These are phyloP conservation scores for Corythaixoides concolor DNA, from an alignment of 2,113 vertebrate genomes.

Conservation along the genomic window DNA sequence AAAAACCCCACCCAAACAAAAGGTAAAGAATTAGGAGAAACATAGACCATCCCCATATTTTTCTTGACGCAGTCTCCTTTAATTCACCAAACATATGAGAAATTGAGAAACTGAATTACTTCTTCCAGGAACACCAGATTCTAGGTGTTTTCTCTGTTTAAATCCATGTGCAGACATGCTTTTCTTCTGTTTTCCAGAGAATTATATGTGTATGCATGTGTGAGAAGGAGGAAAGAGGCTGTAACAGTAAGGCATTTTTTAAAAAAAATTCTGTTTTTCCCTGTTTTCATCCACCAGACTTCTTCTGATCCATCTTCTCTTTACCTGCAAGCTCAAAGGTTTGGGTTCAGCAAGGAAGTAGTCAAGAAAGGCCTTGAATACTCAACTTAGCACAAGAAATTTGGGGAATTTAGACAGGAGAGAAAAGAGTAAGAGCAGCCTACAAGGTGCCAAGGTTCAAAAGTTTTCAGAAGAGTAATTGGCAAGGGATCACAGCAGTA, in stretches of 20 bases:
- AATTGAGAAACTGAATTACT: background rate
- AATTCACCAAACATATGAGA: background rate
- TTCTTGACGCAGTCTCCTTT: background rate
- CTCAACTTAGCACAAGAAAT: background rate
- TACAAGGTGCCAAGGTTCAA: background rate
- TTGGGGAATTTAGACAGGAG: background rate
- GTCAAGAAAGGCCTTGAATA: background rate
- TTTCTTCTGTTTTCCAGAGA: background rate
- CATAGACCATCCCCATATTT: background rate
- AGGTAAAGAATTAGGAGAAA: background rate
- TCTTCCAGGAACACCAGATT: background rate
- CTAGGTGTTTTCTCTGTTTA: background rate
- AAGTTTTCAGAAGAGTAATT: background rate
- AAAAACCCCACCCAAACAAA: background rate
- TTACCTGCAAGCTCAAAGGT: background rate
- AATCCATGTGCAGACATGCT: background rate
- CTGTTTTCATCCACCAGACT: background rate
- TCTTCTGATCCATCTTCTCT: background rate
- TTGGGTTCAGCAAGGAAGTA: background rate
- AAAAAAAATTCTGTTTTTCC: background rate
- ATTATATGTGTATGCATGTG: rapidly evolving
- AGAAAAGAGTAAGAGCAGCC: background rate
- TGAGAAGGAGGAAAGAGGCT: background rate
- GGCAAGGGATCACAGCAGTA: background rate
- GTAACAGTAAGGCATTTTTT: background rate